Evolutionary conservation across 2,888 invertebrate species (phyloP), one percentile per base, ranked within the genome.

Genomic region (Monopis laevigella): DNA sequence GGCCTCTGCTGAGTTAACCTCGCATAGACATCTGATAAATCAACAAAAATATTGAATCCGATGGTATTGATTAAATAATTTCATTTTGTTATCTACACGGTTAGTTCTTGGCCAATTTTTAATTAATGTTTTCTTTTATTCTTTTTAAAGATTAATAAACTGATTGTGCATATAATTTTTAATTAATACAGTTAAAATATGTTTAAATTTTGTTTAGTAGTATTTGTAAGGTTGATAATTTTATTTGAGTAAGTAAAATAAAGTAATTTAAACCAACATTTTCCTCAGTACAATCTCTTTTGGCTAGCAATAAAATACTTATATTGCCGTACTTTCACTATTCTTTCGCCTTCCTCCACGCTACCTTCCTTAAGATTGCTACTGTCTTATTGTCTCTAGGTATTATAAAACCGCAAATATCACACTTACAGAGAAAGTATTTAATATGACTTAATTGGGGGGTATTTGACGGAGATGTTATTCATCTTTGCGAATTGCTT

Each of bases 381-480:
- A 32, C 32, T 17, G 32, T 32, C 17, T 32, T 56, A 58, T 62
- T 56, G 59, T 62, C 57, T 62, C 51, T 43, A 51, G 43, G 53
- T 57, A 58, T 58, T 61, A 62, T 54, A 52, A 58, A 56, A 58
- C 54, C 49, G 55, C 52, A 49, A 59, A 62, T 55, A 61, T 56
- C 54, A 59, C 51, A 51, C 55, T 58, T 57, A 54, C 39, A 56
- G 59, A 59, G 64, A 67, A 69, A 67, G 66, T 63, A 57, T 56
- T 52, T 56, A 59, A 62, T 59, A 52, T 50, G 44, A 63, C 45
- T 58, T 64, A 62, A 65, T 65, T 63, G 59, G 54, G 52, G 50
- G 50, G 46, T 12, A 17, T 14, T 26, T 50, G 53, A 40, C 42
- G 47, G 51, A 51, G 58, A 62, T 64, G 17, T 62, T 64, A 62